Evolutionary conservation across 2,888 invertebrate genomes (phyloP).

Genomic region (Lasioglossum villosulum): DNA sequence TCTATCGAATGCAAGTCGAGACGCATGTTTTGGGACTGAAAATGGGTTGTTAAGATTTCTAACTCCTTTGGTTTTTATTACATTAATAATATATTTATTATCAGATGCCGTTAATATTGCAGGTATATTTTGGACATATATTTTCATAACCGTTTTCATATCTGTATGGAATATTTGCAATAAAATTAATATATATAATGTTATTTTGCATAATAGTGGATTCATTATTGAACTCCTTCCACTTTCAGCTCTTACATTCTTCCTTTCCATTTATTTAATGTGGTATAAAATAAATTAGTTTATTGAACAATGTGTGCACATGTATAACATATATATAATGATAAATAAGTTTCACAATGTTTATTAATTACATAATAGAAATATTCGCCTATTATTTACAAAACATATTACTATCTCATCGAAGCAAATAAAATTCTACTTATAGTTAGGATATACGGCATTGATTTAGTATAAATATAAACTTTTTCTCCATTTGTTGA

Average conservation of each 20-base stretch:
- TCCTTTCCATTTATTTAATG: neutral
- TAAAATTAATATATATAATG: conserved; percentile 59
- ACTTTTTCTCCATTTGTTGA: conserved; percentile 7
- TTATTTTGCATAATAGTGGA: conserved; percentile 43
- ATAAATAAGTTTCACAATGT: conserved; percentile 31
- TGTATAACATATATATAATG: conserved; percentile 9
- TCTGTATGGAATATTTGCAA: conserved; percentile 60
- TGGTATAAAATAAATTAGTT: conserved; percentile 32
- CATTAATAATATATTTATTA: conserved; percentile 55
- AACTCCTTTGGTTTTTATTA: conserved; percentile 33
- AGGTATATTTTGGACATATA: conserved; percentile 55
- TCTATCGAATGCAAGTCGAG: neutral
- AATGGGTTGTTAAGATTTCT: conserved; percentile 33
- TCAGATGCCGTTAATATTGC: conserved; percentile 47
- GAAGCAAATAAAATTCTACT: conserved; percentile 15
- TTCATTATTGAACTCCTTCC: conserved; percentile 16
- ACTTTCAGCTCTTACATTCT: neutral
- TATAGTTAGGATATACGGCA: neutral
- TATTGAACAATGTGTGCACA: conserved; percentile 21
- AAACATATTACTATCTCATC: conserved; percentile 5
- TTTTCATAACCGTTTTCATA: conserved; percentile 47
- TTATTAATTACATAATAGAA: conserved; percentile 26
- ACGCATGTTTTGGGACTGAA: neutral
- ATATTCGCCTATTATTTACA: conserved; percentile 20
- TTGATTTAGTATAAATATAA: conserved; percentile 26